Conservation (phyloP, 1,140 invertebrate genomes). For the Probaryconus sp. region DNA sequence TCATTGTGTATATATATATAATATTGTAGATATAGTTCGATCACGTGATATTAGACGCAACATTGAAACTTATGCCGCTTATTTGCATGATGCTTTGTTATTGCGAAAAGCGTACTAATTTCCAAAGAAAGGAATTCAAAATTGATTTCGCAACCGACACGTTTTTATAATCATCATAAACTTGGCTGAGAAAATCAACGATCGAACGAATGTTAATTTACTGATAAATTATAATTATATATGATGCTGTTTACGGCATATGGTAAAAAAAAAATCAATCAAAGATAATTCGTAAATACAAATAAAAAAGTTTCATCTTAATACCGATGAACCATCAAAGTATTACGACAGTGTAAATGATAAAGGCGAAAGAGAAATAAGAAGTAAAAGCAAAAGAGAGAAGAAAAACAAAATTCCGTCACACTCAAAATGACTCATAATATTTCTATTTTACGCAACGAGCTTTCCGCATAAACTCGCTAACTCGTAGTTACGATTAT, state of each 20-base stretch:
- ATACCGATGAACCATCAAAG: too few species aligned
- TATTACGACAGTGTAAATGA: too few species aligned
- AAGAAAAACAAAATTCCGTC: neutral
- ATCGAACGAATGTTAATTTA: too few species aligned
- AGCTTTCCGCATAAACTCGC: slow-evolving; percentile 67
- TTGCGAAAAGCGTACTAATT: slow-evolving; percentile 26
- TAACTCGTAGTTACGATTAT: slow-evolving; percentile 77
- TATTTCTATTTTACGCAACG: slow-evolving; percentile 67
- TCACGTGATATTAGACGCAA: slow-evolving; percentile 43
- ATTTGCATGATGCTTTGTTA: slow-evolving; percentile 34
- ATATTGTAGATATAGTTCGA: slow-evolving; percentile 44
- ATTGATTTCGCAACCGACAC: too few species aligned
- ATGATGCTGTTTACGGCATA: too few species aligned
- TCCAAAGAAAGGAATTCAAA: slow-evolving; percentile 1
- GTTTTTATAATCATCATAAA: too few species aligned
- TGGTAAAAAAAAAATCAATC: too few species aligned
- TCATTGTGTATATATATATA: slow-evolving; percentile 22
- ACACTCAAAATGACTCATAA: slow-evolving; percentile 52
- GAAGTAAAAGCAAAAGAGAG: neutral
- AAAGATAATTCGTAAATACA: too few species aligned
- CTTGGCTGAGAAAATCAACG: too few species aligned
- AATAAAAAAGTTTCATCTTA: too few species aligned
- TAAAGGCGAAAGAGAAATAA: neutral
- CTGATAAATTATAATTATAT: too few species aligned
- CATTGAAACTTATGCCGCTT: slow-evolving; percentile 40